Evolutionary conservation across 2,113 vertebrate species (phyloP), one percentile per base, ranked within the genome.

Genomic region (Gnathonemus longibarbis): DNA sequence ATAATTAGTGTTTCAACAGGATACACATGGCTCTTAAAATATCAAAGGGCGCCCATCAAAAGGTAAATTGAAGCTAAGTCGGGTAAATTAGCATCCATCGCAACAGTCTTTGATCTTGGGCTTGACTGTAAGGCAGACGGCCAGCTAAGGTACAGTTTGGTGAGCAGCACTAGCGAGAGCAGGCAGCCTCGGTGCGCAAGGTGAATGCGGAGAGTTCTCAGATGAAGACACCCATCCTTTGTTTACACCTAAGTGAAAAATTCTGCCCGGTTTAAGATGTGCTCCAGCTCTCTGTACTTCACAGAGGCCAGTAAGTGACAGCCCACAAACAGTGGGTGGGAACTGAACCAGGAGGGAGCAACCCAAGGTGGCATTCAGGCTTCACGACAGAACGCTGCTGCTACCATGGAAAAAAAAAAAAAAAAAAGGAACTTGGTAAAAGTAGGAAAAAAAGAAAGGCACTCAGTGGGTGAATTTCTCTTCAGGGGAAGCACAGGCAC

Each of bases 261-360:
- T 52, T 88, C 70, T n/a, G 27, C 24, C 35, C 50, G 56, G 8
- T 46, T 15, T 24, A 39, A 42, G 58, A 86, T 13, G 19, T 50
- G 80, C 39, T 2, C 42, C 84, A 27, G 83, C 50, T 84, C 84
- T 91, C 88, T 91, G 90, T 84, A 86, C 90, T 86, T 90, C 46
- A 88, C 17, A 84, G 85, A 74, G 83, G 56, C 91, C 27, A 86
- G 52, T n/a, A 53, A 50, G 88, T 87, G 52, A 84, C 74, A 31
- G 53, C 27, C 74, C 66, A 88, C 46, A 83, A 45, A 42, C 89
- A 66, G 66, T 83, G 58, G 84, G 58, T 80, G 83, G 58, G 21
- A 88, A 50, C 50, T n/a, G 56, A 50, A 27, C 4, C 84, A 19
- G 74, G 74, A 80, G 35, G 74, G 74, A 42, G 74, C 13, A 2